Evolutionary conservation across 2,797 vertebrate species (phyloP).

Genomic region (Syngnathus acus): DNA sequence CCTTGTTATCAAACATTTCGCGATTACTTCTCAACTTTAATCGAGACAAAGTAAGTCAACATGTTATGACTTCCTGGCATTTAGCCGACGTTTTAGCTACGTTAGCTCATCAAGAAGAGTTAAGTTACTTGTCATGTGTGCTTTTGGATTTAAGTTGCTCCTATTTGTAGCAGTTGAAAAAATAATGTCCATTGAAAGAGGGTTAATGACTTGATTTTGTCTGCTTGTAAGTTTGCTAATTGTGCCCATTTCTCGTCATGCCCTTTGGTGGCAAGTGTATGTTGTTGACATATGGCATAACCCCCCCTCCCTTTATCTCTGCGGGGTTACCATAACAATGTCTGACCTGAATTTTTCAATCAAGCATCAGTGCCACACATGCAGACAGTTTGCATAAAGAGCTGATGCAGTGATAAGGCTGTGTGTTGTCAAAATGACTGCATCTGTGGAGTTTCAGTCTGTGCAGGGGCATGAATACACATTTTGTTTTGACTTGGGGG

Average conservation of each 20-base stretch:
- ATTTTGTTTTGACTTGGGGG: conserved; percentile 49
- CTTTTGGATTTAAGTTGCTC: neutral
- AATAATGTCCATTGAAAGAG: neutral
- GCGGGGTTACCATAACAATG: conserved; percentile 49
- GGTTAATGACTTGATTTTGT: neutral
- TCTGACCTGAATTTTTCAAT: conserved; percentile 59
- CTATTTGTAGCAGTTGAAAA: too few relatives aligned
- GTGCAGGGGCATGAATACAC: conserved; percentile 48
- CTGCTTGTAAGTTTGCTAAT: conserved; percentile 11
- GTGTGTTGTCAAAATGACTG: conserved; percentile 9
- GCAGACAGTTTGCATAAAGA: conserved; percentile 23
- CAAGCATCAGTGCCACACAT: conserved; percentile 33
- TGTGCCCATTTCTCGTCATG: conserved; percentile 4
- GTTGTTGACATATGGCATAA: conserved; percentile 57
- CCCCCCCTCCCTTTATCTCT: conserved; percentile 35
- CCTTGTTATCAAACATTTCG: conserved; percentile 11
- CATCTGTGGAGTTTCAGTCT: conserved; percentile 29
- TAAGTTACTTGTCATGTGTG: neutral
- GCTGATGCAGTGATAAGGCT: conserved; percentile 21
- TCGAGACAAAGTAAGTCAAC: neutral
- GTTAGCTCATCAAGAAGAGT: neutral
- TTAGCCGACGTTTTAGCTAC: neutral
- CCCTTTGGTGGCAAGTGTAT: neutral
- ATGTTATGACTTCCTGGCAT: neutral
- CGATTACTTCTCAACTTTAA: neutral